These are phyloP conservation scores for Molorchus minor DNA, from an alignment of 2,888 invertebrate genomes.

Conservation along the genomic window DNA sequence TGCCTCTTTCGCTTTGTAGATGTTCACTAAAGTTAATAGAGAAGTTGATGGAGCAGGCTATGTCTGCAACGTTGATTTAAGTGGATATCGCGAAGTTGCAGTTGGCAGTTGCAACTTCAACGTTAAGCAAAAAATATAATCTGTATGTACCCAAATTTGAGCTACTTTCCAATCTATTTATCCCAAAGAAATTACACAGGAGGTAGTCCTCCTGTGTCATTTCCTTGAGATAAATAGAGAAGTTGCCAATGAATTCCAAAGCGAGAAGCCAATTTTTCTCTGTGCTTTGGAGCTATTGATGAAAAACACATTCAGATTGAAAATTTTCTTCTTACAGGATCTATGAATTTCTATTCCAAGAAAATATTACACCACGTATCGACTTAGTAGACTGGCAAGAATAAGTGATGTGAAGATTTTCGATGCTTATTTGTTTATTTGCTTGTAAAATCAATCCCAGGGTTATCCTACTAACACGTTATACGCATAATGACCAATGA, in stretches of 20 bases:
- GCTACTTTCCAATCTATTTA: constrained; percentile 14
- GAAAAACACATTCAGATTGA: constrained; percentile 34
- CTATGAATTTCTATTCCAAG: constrained; percentile 41
- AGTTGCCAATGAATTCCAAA: constrained; percentile 36
- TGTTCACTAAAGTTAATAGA: too few relatives aligned
- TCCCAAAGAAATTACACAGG: constrained; percentile 21
- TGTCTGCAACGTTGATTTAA: too few relatives aligned
- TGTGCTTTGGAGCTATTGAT: constrained; percentile 35
- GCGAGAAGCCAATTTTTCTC: constrained; percentile 33
- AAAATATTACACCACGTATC: constrained; percentile 37
- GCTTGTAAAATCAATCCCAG: too few relatives aligned
- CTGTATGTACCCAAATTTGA: constrained; percentile 33
- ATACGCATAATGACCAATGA: too few relatives aligned
- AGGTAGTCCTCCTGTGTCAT: too few relatives aligned
- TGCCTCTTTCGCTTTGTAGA: too few relatives aligned
- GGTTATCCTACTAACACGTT: too few relatives aligned
- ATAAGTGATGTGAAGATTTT: too few relatives aligned
- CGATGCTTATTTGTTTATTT: too few relatives aligned
- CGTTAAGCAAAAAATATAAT: constrained; percentile 32
- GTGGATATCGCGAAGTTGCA: too few relatives aligned
- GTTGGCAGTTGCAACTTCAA: constrained; percentile 36
- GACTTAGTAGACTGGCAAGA: not conserved
- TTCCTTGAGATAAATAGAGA: too few relatives aligned
- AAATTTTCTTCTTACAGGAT: constrained; percentile 36
- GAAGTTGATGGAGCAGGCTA: too few relatives aligned